Evolutionary conservation across 2,797 vertebrate species (phyloP), one percentile per base, ranked within the genome.

Genomic region (Synaphobranchus kaupii): DNA sequence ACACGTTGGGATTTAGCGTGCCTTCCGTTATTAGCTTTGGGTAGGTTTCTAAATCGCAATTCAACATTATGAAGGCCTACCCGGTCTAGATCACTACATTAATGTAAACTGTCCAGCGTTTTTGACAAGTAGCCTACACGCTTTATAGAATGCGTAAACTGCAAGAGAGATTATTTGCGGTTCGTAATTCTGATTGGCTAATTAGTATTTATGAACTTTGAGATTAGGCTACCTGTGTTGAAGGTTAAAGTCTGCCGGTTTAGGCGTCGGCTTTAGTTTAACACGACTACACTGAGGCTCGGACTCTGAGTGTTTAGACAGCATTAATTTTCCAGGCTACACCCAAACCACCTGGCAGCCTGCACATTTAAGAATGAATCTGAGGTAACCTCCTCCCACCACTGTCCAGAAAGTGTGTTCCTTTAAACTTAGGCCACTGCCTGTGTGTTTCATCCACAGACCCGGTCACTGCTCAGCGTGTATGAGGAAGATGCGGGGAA

Each of bases 401-500:
- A n/a, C 25, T 28, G 63, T 28, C 63, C n/a, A 25, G 22, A 66
- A 66, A 13, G 66, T 8, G 9, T 71, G 66, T 71, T 31, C 28
- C 10, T 71, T 25, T 28, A 17, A 20, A 15, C 17, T 15, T 39
- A 44, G 73, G 15, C 17, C 39, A 39, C 39, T 39, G 39, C 39
- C 39, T 44, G 25, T 71, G 54, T 22, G 34, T 10, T 85, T 87
- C 68, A 63, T 47, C 87, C 83, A 6, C 94, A 99, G 99, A 98
- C 98, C 85, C 98, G 99, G 56, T 99, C 98, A 68, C 92, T 99
- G 94, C 97, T 99, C 90, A 99, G 99, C 44, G 99, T 99, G 9
- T 99, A 99, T 95, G 99, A 99, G 89, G 99, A 99, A 92, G 99
- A 99, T 97, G 96, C 98, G 0, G 97, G 96, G 86, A 99, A 97